Evolutionary conservation across 2,797 vertebrate species (phyloP).

Genomic region (Gobionotothen gibberifrons): DNA sequence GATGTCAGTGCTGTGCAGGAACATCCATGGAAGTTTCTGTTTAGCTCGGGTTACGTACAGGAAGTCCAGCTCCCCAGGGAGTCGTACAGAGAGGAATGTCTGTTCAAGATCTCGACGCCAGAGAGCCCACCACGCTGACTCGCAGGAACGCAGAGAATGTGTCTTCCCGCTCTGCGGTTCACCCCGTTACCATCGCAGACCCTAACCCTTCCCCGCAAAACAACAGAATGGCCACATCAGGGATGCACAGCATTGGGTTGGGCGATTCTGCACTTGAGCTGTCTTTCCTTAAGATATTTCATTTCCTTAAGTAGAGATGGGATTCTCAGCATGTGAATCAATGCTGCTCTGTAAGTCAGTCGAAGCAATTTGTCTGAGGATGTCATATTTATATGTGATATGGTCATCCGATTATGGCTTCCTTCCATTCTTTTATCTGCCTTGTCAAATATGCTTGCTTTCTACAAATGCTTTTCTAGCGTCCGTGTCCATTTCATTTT

Average conservation of each 20-base stretch:
- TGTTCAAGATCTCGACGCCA: constrained; percentile 46
- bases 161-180: constrained; percentile 44
- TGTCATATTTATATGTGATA: constrained; percentile 7
- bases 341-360: neutral
- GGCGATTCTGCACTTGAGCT: constrained; percentile 36
- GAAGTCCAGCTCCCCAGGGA: constrained; percentile 57
- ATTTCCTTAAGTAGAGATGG: constrained; percentile 27
- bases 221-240: constrained; percentile 49
- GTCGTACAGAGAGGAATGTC: constrained; percentile 46
- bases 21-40: constrained; percentile 30
- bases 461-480: neutral
- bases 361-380: constrained; percentile 17
- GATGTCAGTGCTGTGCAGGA: constrained; percentile 7
- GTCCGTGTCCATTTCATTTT: constrained; percentile 14
- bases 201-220: constrained; percentile 34
- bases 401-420: constrained; percentile 7
- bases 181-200: constrained; percentile 25
- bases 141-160: constrained; percentile 60
- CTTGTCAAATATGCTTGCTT: constrained; percentile 6
- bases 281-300: constrained; percentile 22
- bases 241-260: constrained; percentile 21
- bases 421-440: constrained; percentile 8
- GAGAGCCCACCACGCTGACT: constrained; percentile 41
- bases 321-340: constrained; percentile 27
- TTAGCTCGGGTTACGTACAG: constrained; percentile 31